Base-by-base conservation (phyloP, 2,113 vertebrate species). In the Hippocampus mohnikei region DNA sequence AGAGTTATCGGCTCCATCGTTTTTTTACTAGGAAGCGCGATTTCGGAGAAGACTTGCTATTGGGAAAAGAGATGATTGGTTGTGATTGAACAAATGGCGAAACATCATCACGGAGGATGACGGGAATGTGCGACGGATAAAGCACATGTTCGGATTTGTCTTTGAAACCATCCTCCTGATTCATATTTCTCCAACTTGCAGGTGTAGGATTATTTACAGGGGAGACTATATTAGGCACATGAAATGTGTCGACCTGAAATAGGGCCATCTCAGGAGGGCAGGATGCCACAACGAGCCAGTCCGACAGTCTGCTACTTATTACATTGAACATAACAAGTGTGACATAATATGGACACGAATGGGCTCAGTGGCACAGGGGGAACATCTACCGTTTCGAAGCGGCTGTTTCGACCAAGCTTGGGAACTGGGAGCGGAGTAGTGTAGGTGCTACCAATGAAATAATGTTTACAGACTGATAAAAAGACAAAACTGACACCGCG, bases 401-500 rank as follows among this genome's bases (percentile, higher is more conserved):
- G 69, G 63, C 37, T 62, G 33, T 42, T 13, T 40, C 1, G n/a
- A 44, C 10, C n/a, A 23, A 64, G 21, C 6, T 42, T 2, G 40
- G 21, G 40, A 64, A 64, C 58, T 16, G 16, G 8, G 73, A 50
- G 52, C 72, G 76, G 74, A 75, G 75, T 66, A 42, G 78, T 75
- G 80, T 73, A 84, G 77, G 77, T 83, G 82, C 78, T 85, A 82
- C 79, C 58, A 72, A 69, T 81, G 75, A 89, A 37, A 76, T 79
- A 79, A 71, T 85, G 87, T 89, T 89, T 85, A 89, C 88, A 89
- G 82, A 83, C 75, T 70, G 78, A 81, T 44, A 71, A 71, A 76
- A 70, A 67, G 40, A 79, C 73, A 75, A 66, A 48, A 77, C 67
- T 68, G 74, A 82, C 63, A 77, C 70, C 68, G 73, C 62, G 71